These are phyloP conservation scores for Sebastes taczanowskii DNA, from an alignment of 2,797 vertebrate genomes.

Conservation along the genomic window DNA sequence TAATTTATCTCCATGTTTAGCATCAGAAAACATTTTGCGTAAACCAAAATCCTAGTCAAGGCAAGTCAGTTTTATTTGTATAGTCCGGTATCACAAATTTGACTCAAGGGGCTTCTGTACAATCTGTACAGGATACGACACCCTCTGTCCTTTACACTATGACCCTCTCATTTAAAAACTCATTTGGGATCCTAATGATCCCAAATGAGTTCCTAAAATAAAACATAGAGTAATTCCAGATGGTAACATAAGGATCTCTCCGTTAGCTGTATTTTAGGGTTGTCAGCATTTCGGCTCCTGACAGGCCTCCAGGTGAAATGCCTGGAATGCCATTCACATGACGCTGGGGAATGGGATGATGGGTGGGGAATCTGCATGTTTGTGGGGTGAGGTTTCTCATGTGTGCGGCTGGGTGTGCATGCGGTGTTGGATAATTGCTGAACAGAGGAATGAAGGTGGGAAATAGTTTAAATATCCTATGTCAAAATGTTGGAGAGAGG, in stretches of 20 bases:
- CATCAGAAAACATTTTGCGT: neutral
- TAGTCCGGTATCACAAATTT: no score
- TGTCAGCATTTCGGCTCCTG: neutral
- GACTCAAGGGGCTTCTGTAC: no score
- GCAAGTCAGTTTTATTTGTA: no score
- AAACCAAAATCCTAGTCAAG: neutral
- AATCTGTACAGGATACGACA: no score
- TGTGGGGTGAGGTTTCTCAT: conserved; percentile 14
- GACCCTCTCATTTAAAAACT: no score
- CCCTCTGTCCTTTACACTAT: no score
- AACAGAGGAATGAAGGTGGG: neutral
- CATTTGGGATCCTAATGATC: neutral
- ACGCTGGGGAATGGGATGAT: conserved; percentile 1
- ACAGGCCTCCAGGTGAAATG: conserved; percentile 47
- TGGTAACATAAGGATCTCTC: neutral
- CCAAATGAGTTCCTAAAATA: neutral
- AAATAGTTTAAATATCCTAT: neutral
- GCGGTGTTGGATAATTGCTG: neutral
- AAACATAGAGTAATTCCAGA: neutral
- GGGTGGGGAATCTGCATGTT: conserved; percentile 31
- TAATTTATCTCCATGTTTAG: neutral
- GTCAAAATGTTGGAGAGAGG: neutral
- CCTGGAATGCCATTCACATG: conserved; percentile 57
- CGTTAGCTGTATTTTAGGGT: neutral
- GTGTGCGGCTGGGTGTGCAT: neutral